These are phyloP conservation scores for Xiphophorus couchianus DNA, from an alignment of 2,113 vertebrate genomes.

Conservation along the genomic window DNA sequence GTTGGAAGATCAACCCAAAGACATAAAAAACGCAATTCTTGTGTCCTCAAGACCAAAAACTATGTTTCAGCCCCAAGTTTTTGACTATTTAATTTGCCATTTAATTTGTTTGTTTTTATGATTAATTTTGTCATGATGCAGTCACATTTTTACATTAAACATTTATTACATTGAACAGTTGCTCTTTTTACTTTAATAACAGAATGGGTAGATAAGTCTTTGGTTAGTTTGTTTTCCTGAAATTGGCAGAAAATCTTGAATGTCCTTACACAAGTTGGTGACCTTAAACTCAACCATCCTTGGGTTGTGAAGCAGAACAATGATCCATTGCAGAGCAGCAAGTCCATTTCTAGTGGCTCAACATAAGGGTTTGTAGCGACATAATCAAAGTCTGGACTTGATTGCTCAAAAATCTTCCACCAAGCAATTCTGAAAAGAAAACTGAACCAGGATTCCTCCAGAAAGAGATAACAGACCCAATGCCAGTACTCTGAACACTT, in stretches of 20 bases:
- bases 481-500: too few relatives aligned
- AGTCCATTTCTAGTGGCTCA: background rate
- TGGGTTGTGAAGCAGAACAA: background rate
- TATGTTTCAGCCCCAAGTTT: background rate
- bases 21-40: background rate
- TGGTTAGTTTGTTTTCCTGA: background rate
- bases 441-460: too few relatives aligned
- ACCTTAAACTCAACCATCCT: background rate
- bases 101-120: background rate
- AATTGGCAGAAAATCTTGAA: too few relatives aligned
- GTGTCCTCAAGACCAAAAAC: background rate
- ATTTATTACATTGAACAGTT: background rate
- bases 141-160: background rate
- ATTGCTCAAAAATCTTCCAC: background rate
- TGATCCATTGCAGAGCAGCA: background rate
- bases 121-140: background rate
- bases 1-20: constrained; percentile 18
- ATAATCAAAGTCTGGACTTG: background rate
- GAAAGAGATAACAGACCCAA: too few relatives aligned
- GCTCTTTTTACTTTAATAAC: background rate
- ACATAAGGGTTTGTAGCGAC: background rate
- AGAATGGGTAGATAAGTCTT: background rate
- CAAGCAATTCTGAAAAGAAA: too few relatives aligned
- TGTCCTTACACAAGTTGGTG: background rate
- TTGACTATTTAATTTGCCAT: background rate